Evolutionary conservation across 1,140 invertebrate genomes (phyloP).

Genomic region (Scaptomyza graminum): DNA sequence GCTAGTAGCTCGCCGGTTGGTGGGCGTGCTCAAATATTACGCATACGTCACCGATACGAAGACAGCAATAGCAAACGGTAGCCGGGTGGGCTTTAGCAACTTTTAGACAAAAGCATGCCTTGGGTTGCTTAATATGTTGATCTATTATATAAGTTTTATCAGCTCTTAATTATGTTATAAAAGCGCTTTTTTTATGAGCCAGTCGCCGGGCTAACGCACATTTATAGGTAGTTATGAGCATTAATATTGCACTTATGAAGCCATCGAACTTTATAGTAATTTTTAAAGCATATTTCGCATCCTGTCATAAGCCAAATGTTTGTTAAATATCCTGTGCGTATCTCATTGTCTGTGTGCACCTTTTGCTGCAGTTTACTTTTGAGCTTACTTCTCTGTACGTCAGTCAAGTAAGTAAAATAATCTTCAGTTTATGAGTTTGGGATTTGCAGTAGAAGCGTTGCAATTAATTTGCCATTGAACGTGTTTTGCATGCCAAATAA

Average conservation of each 20-base stretch:
- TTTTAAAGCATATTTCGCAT: conserved; percentile 3
- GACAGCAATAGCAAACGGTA: conserved; percentile 36
- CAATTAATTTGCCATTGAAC: conserved; percentile 72
- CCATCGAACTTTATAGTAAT: conserved; percentile 49
- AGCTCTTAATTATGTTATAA: conserved; percentile 79
- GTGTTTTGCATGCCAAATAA: conserved; percentile 68
- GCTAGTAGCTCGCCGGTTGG: conserved; percentile 30
- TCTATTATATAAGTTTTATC: conserved; percentile 77
- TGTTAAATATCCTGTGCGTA: neutral
- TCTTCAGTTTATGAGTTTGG: conserved; percentile 73
- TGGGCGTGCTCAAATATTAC: conserved; percentile 75
- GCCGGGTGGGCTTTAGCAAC: conserved; percentile 40
- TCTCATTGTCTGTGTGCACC: neutral
- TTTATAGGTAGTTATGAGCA: conserved; percentile 67
- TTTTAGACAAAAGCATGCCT: conserved; percentile 37
- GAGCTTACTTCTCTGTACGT: conserved; percentile 16
- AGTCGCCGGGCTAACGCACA: conserved; percentile 34
- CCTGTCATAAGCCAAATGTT: neutral
- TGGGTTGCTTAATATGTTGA: conserved; percentile 60
- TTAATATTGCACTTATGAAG: conserved; percentile 40
- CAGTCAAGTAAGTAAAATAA: conserved; percentile 50
- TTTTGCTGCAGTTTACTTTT: conserved; percentile 37
- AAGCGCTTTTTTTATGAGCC: conserved; percentile 65
- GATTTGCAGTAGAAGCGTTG: conserved; percentile 67
- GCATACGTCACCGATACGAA: conserved; percentile 64